These are phyloP conservation scores for Pyrocoelia pectoralis DNA, from an alignment of 2,888 invertebrate genomes.

Conservation along the genomic window DNA sequence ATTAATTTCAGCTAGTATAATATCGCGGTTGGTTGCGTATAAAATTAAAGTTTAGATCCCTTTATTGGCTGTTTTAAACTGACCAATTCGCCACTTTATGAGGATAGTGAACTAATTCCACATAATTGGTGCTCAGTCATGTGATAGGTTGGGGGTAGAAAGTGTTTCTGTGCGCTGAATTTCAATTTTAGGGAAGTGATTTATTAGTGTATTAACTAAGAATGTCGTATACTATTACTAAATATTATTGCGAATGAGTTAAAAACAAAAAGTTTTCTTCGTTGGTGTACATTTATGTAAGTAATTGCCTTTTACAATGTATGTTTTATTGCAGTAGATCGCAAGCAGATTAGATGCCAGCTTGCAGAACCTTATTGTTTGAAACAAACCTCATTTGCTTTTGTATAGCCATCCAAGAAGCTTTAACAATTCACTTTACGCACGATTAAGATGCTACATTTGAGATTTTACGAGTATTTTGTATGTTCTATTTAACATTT, in stretches of 20 bases:
- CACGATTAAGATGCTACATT: not conserved
- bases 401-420: not conserved
- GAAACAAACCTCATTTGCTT: not conserved
- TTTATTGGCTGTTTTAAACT: slow-evolving; percentile 20
- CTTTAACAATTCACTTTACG: not conserved
- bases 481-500: not conserved
- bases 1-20: not conserved
- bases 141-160: slow-evolving; percentile 12
- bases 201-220: no score
- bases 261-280: not conserved
- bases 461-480: not conserved
- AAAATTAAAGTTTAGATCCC: not conserved
- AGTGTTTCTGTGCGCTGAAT: slow-evolving; percentile 23
- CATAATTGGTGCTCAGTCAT: slow-evolving; percentile 25
- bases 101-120: slow-evolving; percentile 22
- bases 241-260: no score
- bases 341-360: not conserved
- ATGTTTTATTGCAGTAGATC: not conserved
- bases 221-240: no score
- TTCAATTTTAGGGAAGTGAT: slow-evolving; percentile 14
- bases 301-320: not conserved
- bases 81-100: slow-evolving; percentile 8
- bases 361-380: not conserved
- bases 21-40: not conserved
- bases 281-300: not conserved